phyloP scores from a whole-genome alignment of 2,113 vertebrate species.

The Colinus virginianus region DNA sequence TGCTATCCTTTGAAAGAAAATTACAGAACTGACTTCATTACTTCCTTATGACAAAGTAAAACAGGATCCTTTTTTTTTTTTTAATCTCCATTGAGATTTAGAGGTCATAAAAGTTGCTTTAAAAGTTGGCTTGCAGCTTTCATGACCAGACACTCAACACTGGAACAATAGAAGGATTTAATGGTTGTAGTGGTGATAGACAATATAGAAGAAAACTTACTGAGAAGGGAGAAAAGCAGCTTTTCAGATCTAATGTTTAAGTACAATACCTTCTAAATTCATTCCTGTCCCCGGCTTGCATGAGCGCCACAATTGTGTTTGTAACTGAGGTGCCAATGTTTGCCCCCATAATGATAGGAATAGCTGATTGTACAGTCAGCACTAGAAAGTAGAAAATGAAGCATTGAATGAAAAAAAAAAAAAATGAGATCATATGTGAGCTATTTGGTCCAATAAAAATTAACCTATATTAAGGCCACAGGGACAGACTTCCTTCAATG shows the following conservation, averaged over 20 bases:
- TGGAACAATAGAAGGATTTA: background rate
- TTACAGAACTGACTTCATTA: background rate
- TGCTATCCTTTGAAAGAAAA: background rate
- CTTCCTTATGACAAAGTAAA: background rate
- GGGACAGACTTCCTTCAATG: background rate
- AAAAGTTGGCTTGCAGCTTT: background rate
- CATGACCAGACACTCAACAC: background rate
- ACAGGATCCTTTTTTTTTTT: background rate
- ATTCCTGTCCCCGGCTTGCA: constrained; percentile 93
- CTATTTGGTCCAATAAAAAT: background rate
- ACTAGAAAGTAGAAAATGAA: constrained; percentile 77
- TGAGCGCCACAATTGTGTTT: constrained; percentile 95
- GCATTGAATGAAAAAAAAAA: background rate
- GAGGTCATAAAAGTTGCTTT: background rate
- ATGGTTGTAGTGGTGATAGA: background rate
- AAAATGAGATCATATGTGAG: background rate
- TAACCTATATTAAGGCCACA: background rate
- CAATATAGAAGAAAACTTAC: background rate
- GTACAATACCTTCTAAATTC: constrained; percentile 92
- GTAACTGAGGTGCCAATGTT: constrained; percentile 98
- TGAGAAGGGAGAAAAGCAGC: background rate
- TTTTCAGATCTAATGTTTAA: background rate
- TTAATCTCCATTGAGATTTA: background rate
- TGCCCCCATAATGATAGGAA: constrained; percentile 97
- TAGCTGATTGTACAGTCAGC: constrained; percentile 85